phyloP scores from a whole-genome alignment of 2,888 invertebrate genomes.

The Orthosia gracilis region DNA sequence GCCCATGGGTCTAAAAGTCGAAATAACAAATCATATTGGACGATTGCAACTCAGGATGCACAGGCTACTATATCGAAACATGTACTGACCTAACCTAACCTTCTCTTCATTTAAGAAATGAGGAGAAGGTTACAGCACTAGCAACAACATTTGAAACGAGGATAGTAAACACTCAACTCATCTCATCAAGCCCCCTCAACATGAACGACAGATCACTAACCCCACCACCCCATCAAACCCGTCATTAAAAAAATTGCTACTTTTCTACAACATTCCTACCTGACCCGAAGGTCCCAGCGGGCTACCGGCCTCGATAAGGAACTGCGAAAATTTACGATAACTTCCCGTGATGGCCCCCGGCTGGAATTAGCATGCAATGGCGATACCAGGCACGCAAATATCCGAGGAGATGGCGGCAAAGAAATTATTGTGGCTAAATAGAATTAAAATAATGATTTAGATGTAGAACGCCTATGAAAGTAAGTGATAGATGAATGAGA shows the following conservation, averaged over 20 bases:
- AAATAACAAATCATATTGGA: too few species aligned
- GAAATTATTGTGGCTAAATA: constrained; percentile 47
- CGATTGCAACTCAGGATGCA: background rate
- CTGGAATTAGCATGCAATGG: constrained; percentile 52
- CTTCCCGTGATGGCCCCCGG: constrained; percentile 66
- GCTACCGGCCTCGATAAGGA: constrained; percentile 57
- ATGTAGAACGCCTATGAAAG: background rate
- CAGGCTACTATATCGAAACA: background rate
- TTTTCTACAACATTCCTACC: constrained; percentile 34
- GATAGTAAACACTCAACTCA: background rate
- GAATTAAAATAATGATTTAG: constrained; percentile 47
- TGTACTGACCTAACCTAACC: background rate
- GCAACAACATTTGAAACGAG: background rate
- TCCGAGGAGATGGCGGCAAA: constrained; percentile 22
- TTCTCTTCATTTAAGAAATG: too few species aligned
- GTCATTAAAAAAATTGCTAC: constrained; percentile 20
- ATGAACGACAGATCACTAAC: background rate
- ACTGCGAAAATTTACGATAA: constrained; percentile 61
- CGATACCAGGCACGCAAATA: constrained; percentile 54
- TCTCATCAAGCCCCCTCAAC: background rate
- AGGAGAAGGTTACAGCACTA: background rate
- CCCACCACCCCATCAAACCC: background rate
- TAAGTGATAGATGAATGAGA: constrained; percentile 10
- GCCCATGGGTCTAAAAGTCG: too few species aligned
- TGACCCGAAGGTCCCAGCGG: constrained; percentile 64